These are phyloP conservation scores for Passer domesticus DNA, from an alignment of 2,113 vertebrate species.

Conservation along the genomic window DNA sequence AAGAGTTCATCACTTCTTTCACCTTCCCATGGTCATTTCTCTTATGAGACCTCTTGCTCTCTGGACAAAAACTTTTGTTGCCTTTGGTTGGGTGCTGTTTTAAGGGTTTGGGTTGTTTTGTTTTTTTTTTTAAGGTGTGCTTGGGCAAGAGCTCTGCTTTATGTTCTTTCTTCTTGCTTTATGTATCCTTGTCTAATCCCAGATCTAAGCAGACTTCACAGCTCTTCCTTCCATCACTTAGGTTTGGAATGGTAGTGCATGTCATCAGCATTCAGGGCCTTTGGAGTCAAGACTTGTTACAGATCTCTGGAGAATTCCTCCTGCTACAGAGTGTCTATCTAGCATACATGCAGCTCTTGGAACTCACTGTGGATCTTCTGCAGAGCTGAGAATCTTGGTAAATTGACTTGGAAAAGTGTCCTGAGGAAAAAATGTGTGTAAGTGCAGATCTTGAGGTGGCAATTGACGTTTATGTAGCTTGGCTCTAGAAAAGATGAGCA, in stretches of 20 bases:
- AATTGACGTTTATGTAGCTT: background rate
- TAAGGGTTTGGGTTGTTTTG: background rate
- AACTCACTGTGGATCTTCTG: background rate
- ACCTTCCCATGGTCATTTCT: background rate
- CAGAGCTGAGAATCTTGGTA: background rate
- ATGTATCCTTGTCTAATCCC: background rate
- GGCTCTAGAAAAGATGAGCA: background rate
- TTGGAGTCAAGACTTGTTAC: background rate
- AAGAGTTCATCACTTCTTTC: constrained; percentile 10
- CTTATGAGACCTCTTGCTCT: background rate
- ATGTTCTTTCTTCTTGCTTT: background rate
- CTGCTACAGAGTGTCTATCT: background rate
- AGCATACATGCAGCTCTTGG: background rate
- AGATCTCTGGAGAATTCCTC: background rate
- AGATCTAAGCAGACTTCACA: background rate
- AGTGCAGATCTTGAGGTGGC: background rate
- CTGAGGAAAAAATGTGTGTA: background rate
- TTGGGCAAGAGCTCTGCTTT: background rate
- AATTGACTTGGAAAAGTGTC: background rate
- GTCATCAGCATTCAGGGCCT: background rate
- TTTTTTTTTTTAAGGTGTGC: background rate
- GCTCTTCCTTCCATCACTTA: background rate
- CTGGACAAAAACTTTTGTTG: background rate
- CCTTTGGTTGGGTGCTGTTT: background rate
- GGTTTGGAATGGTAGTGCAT: background rate